Base-by-base conservation (phyloP, 2,113 vertebrate genomes). In the Petroica traversi region DNA sequence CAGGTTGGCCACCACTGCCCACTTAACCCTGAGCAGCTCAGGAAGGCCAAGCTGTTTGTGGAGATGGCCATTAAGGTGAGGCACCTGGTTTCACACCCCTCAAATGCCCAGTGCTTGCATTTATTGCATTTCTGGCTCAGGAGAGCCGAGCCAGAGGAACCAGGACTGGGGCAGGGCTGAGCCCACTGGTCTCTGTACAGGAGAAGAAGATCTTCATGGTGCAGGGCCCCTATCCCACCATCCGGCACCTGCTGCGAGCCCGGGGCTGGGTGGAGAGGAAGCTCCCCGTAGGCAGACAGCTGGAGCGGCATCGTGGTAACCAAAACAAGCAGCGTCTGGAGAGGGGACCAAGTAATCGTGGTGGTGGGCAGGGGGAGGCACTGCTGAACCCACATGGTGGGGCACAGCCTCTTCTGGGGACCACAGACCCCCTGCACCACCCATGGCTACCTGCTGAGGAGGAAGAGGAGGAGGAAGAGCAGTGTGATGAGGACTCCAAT, bases 191-290 rank as follows among this genome's bases (percentile, higher is more conserved):
- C 31, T 57, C 34, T 77, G 52, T 45, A 58, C 77, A 99, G 99
- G 97, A 98, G 89, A 99, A 91, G 58, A 91, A 98, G 95, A 98
- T 99, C 82, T 99, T 99, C 89, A 97, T 74, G 12, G 97, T 99
- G 75, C 98, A 98, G 55, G 99, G 99, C 33, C 98, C 96, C 17
- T 99, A 99, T 94, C 99, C 99, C 1, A 93, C 98, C 80, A 98
- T 99, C 89, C 98, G 99, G 36, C 97, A 92, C 9, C 98, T 98
- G 76, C 96, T 99, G 88, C 91, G 96, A 69, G 98, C 94, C 48
- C 97, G 98, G 76, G 99, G 99, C 66, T 99, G 99, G 99, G 98
- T 99, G 94, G 99, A 99, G 94, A 85, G 31, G 74, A 98, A 97
- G 76, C 40, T 98, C 41, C 88, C 97, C 3, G 79, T 6, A 1